These are phyloP conservation scores for Polietes domitor DNA, from an alignment of 2,888 invertebrate species.

Conservation along the genomic window DNA sequence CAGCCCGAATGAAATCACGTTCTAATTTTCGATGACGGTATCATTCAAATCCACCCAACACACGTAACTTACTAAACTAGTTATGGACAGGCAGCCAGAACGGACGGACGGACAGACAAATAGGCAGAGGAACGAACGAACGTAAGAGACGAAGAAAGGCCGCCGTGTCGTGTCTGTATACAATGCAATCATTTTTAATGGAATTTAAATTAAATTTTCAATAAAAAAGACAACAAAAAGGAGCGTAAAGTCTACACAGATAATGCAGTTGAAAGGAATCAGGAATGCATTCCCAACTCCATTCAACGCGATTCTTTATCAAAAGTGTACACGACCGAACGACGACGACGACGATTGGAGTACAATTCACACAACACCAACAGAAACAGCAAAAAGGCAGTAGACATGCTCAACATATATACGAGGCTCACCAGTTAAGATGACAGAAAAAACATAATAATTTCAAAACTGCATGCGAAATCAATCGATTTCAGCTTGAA, in stretches of 20 bases:
- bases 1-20: not conserved
- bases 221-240: constrained; percentile 38
- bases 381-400: too few species aligned
- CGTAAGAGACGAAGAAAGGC: not conserved
- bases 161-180: not conserved
- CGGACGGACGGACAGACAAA: not conserved
- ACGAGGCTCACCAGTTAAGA: too few species aligned
- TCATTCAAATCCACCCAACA: not conserved
- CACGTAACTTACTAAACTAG: not conserved
- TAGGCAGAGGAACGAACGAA: not conserved
- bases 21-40: not conserved
- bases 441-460: too few species aligned
- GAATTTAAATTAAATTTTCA: constrained; percentile 63
- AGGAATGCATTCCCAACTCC: constrained; percentile 6
- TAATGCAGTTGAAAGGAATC: constrained; percentile 9
- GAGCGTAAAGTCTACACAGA: not conserved
- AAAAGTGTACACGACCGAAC: not conserved
- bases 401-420: too few species aligned
- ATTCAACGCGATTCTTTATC: not conserved
- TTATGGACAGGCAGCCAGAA: too few species aligned
- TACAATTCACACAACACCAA: too few species aligned
- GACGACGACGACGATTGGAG: not conserved
- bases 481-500: too few species aligned
- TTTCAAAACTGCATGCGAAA: too few species aligned
- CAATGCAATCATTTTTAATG: constrained; percentile 46